Percentiles rank a stretch among this genome's conserved stretches.
phyloP scores from a whole-genome alignment of 2,888 invertebrate genomes.

The Cosmorhoe ocellata region DNA sequence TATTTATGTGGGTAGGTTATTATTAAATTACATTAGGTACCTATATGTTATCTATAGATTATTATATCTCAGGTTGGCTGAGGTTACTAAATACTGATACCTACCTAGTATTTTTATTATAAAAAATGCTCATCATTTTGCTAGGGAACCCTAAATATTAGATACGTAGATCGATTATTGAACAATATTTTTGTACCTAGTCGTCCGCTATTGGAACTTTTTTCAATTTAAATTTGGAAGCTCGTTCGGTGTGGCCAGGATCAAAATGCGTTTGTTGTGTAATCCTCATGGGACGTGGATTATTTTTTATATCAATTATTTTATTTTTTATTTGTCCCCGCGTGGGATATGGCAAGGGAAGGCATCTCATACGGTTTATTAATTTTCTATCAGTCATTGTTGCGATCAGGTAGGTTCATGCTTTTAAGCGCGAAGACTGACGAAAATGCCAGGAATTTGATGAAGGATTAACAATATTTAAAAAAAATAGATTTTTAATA shows the following conservation, averaged over 20 bases:
- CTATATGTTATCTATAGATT: too few species aligned
- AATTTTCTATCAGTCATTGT: conserved; percentile 66
- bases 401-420: conserved; percentile 38
- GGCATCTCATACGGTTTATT: conserved; percentile 62
- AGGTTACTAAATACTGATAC: too few species aligned
- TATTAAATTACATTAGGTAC: too few species aligned
- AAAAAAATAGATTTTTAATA: too few species aligned
- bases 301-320: conserved; percentile 69
- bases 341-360: conserved; percentile 66
- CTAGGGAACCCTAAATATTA: conserved; percentile 37
- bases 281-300: conserved; percentile 78
- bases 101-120: too few species aligned
- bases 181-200: conserved; percentile 50
- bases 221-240: conserved; percentile 64
- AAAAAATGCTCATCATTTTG: too few species aligned
- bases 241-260: conserved; percentile 73
- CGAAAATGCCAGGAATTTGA: conserved; percentile 6
- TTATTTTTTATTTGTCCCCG: conserved; percentile 67
- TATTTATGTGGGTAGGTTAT: too few species aligned
- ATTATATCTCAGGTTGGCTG: too few species aligned
- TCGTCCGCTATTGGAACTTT: conserved; percentile 38
- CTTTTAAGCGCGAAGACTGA: conserved; percentile 4
- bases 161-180: conserved; percentile 41
- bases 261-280: conserved; percentile 80
- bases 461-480: neutral